Evolutionary conservation across 1,140 invertebrate genomes (phyloP), one percentile per base, ranked within the genome.

Genomic region (Scaptomyza montana): DNA sequence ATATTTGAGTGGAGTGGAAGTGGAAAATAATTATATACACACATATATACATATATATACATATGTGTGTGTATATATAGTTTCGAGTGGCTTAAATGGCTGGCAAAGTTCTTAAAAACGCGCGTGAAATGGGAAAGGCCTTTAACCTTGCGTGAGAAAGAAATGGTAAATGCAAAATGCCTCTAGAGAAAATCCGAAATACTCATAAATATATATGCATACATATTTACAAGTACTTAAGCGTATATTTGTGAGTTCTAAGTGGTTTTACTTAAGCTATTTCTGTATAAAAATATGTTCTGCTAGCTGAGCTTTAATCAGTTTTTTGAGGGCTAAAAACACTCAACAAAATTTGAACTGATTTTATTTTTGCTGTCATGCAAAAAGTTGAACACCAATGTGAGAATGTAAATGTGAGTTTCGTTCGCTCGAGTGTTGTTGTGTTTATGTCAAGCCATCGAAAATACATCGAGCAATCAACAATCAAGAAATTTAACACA

Each of bases 1-100:
- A 49, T 36, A 36, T 7, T 36, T 7, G 33, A 39, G 33, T 43
- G 39, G 39, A 43, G 39, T 43, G 16, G 36, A 43, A 8, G 41
- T 13, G 41, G 12, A 67, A 54, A 64, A 82, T 82, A 85, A 85
- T 84, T 84, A 84, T 80, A 77, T n/a, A 43, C 39, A 43, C 12
- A 39, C 3, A 7, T 39, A 3, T 39, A 39, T 16, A 16, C 16
- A 84, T 80, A 77, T n/a, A 43, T 12, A 43, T n/a, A 43, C 12
- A 43, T 39, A 16, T 16, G 16, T 16, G 16, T 16, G 16, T 16
- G 3, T 39, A 39, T 39, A 12, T 25, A 25, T n/a, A 43, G 39
- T 43, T n/a, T 85, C 21, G 77, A 75, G 63, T 76, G 46, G 57
- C 53, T 59, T 45, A 57, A 66, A 30, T 43, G 61, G 46, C 59